A percentile compares a stretch with the other conserved stretches of the same genome.
phyloP scores from a whole-genome alignment of 2,113 vertebrate species.

The Brienomyrus brachyistius region DNA sequence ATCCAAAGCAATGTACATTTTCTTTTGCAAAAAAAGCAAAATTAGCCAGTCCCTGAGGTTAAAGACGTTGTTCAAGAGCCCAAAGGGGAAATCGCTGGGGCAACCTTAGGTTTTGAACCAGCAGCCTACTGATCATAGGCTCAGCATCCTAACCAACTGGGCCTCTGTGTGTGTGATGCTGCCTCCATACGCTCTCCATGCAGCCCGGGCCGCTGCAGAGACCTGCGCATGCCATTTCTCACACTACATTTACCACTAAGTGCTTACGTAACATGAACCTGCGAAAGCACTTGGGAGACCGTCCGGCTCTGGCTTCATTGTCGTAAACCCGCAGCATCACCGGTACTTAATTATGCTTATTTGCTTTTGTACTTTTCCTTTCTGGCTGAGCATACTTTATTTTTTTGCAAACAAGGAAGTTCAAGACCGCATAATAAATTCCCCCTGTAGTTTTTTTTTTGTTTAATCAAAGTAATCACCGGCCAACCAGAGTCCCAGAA shows the following conservation, averaged over 20 bases:
- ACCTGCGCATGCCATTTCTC: background rate
- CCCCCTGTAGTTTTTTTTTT: background rate
- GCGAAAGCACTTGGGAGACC: background rate
- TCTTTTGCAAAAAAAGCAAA: background rate
- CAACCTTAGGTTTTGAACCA: background rate
- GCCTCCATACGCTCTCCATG: background rate
- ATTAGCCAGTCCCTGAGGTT: background rate
- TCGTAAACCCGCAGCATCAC: background rate
- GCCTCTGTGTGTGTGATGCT: too few species aligned
- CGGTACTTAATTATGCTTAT: conserved; percentile 5
- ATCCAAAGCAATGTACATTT: background rate
- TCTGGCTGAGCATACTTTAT: conserved; percentile 3
- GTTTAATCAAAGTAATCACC: background rate
- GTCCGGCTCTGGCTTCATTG: background rate
- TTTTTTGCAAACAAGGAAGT: conserved; percentile 8
- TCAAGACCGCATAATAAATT: background rate
- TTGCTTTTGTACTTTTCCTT: background rate
- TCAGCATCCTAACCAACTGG: background rate
- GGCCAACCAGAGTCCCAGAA: conserved; percentile 8
- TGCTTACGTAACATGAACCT: background rate
- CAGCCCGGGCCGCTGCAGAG: background rate
- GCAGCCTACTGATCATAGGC: background rate
- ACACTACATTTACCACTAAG: background rate
- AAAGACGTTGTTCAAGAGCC: background rate
- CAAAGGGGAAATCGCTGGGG: background rate